Base-by-base conservation (phyloP, 2,888 invertebrate genomes). In the Zygaena filipendulae region DNA sequence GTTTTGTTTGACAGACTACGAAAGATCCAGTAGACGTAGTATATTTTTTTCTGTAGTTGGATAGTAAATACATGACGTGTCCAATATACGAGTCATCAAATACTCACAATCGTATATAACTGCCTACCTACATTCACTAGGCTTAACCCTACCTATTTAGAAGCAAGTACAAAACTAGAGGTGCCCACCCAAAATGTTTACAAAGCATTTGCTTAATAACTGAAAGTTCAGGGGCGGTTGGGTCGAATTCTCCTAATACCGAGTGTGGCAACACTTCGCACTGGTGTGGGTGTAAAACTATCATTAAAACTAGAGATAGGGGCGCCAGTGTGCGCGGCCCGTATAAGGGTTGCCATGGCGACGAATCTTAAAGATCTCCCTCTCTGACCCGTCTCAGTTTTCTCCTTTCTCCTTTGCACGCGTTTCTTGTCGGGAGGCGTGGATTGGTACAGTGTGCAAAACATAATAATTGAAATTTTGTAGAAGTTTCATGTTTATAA, bases 191-290 rank as follows among this genome's bases (percentile, higher is more conserved):
- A 53, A 66, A 75, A 74, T 77, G 77, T 79, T 79, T 79, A 74
- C 75, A 57, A 72, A 75, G 74, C 77, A 79, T 79, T 79, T 77
- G 77, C 72, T 77, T 79, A 75, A 77, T 79, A 79, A 77, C 72
- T 66, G 66, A 71, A 77, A 75, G 64, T 75, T 75, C 56, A 55
- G 59, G 63, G 69, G 49, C 48, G 59, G 69, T 53, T 46, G 70
- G 72, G 74, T 67, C 61, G 69, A 68, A 72, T 74, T 70, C 72
- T 72, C 69, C 60, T 72, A 75, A 75, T 71, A 69, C 72, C 68
- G 56, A 49, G 50, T 49, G 53, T 54, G n/a, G n/a, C n/a, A n/a
- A 16, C 4, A 16, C 16, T 13, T 11, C 6, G 9, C 5, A 7
- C 7, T n/a, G n/a, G 38, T 41, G 40, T 38, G 39, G 11, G 29